Conservation (phyloP, 2,888 invertebrate genomes). For the Erebia epiphron region DNA sequence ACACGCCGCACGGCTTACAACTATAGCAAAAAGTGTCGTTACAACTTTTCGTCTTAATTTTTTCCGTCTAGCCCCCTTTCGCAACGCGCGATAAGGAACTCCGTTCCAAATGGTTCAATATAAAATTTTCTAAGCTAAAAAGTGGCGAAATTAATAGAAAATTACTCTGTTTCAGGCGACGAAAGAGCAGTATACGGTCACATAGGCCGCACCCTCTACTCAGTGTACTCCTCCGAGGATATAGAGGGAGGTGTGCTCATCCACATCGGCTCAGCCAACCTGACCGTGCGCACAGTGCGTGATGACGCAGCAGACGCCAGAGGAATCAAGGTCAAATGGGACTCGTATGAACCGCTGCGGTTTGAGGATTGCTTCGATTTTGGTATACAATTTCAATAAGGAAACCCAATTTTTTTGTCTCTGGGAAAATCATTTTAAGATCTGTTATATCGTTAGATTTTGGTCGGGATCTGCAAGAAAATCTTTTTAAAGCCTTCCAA, state of each 20-base stretch:
- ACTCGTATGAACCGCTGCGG: slow-evolving; percentile 52
- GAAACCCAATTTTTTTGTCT: no score
- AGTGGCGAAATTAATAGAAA: not conserved
- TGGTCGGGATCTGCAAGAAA: no score
- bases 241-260: slow-evolving; percentile 61
- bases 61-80: no score
- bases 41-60: no score
- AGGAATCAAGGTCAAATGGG: slow-evolving; percentile 68
- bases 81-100: no score
- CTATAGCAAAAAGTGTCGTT: no score
- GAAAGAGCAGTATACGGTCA: slow-evolving; percentile 50
- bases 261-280: slow-evolving; percentile 55
- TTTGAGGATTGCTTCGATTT: slow-evolving; percentile 79
- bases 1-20: no score
- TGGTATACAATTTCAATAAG: slow-evolving; percentile 48
- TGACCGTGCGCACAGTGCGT: slow-evolving; percentile 59
- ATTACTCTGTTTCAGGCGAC: slow-evolving; percentile 33
- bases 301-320: slow-evolving; percentile 55
- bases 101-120: no score
- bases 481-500: no score
- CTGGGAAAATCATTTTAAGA: no score
- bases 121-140: no score
- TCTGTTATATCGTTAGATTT: no score
- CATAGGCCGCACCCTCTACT: slow-evolving; percentile 66
- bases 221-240: slow-evolving; percentile 55